phyloP scores from a whole-genome alignment of 2,113 vertebrate species.

The Cromileptes altivelis region DNA sequence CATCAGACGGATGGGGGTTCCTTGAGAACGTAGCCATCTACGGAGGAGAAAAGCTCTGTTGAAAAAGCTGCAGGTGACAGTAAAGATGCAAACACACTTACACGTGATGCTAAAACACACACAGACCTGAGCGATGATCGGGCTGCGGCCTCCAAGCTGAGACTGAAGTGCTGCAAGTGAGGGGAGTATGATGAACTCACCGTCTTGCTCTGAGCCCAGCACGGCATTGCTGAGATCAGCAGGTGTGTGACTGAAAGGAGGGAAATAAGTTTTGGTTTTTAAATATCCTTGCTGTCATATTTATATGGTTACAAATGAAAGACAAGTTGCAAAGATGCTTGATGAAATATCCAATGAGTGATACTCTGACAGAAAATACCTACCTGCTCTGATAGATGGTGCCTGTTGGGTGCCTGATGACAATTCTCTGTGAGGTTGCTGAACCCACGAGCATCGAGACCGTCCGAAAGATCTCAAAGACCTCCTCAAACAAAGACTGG shows the following conservation, averaged over 20 bases:
- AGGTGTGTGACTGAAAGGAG: neutral
- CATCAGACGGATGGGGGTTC: conserved; percentile 75
- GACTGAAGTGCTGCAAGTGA: conserved; percentile 34
- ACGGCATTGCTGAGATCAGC: neutral
- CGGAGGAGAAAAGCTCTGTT: conserved; percentile 5
- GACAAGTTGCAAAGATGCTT: neutral
- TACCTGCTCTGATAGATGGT: conserved; percentile 77
- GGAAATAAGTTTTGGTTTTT: neutral
- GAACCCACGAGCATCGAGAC: neutral
- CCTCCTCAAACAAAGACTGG: conserved; percentile 54
- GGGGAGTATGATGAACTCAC: conserved; percentile 65
- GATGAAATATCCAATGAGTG: neutral
- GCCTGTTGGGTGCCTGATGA: conserved; percentile 57
- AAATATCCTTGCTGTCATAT: neutral
- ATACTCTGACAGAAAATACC: conserved; percentile 26
- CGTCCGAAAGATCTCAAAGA: conserved; percentile 43
- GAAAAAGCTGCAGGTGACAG: neutral
- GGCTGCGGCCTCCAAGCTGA: neutral
- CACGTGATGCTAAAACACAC: neutral
- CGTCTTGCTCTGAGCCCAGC: conserved; percentile 57
- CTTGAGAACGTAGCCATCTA: conserved; percentile 78
- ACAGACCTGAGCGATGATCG: conserved; percentile 80
- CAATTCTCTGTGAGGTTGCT: fast-evolving
- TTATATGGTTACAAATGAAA: neutral
- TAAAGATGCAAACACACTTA: neutral